Evolutionary conservation across 2,888 invertebrate genomes (phyloP), one percentile per base, ranked within the genome.

Genomic region (Ashinkailepas kermadecensis): DNA sequence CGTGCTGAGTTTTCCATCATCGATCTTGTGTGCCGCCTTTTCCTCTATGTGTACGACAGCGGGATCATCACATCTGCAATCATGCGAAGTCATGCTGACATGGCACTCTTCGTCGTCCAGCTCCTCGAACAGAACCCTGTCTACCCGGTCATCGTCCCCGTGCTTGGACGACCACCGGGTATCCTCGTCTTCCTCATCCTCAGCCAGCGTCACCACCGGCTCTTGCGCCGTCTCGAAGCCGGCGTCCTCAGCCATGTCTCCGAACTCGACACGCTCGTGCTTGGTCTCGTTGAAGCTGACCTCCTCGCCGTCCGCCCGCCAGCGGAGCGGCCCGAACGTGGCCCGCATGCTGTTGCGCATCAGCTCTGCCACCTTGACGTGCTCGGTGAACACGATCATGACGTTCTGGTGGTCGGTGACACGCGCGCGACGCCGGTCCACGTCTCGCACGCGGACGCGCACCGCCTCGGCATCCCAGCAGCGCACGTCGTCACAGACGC

Each of bases 261-360:
- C 74, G 74, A 74, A 74, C 74, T 74, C 39, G 8, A 74, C 74
- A 8, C 74, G 74, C 54, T 74, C 74, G 18, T 18, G 54, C 54
- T 74, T 74, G 74, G 74, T 74, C 54, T 74, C 74, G 74, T 74
- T 74, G 74, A 54, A 74, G 18, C 54, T 74, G 74, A 74, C 54
- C 54, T 54, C 54, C 18, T 21, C 18, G 39, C 54, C 25, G 74
- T 74, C 39, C 4, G 54, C 74, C 23, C 18, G 3, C 74, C 74
- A 74, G 74, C 18, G 54, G 74, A 74, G 54, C 6, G 21, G 54
- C 54, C 74, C 74, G 54, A 18, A 18, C 54, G 13, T 23, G 18
- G 74, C 74, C 54, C 74, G 39, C 54, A 74, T 9, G 54, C 74
- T 39, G 39, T 13, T 54, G 18, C 54, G 54, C 39, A 74, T 18